Evolutionary conservation across 2,888 invertebrate genomes (phyloP), one percentile per base, ranked within the genome.

Genomic region (Muschampia plurimacula): DNA sequence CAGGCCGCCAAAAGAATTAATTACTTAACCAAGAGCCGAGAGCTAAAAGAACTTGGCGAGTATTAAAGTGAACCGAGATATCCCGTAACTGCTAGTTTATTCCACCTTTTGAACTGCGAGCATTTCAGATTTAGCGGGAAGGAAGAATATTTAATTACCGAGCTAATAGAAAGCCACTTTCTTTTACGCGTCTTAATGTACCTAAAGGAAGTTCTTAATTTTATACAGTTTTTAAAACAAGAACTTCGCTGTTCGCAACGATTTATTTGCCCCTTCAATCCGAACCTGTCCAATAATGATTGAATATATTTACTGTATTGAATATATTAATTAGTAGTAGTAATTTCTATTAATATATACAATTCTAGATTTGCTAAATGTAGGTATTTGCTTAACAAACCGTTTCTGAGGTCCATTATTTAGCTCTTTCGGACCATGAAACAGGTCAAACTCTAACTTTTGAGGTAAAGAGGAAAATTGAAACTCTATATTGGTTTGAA

Each of bases 1-100:
- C 83, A 80, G 84, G 79, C 77, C 78, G 78, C 83, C 81, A 84
- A 86, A 88, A 87, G 86, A 88, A 87, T 90, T 91, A 89, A 90
- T 90, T 89, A 89, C 86, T 88, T 86, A 86, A 60, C 60, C 60
- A 36, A 83, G 81, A 82, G 83, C 75, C 79, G 78, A 83, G 79
- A 74, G 76, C 74, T 81, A 81, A 82, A 85, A 83, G 82, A 86
- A 84, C 78, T 84, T 84, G 74, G 68, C 69, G 74, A 75, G 80
- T 80, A 80, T 81, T 81, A 83, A 81, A 80, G 81, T 76, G 77
- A 76, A 74, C 75, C 44, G 59, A 74, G 75, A 76, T 76, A 72
- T 76, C 74, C 70, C 68, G 64, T 69, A 72, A 69, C 68, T 70
- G 67, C 74, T 57, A 65, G 72, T 74, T 77, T 76, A 74, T 76